Percentiles rank a stretch among this genome's conserved stretches.
Evolutionary conservation across 2,797 vertebrate species (phyloP).

Genomic region (Sebastes vulpes): DNA sequence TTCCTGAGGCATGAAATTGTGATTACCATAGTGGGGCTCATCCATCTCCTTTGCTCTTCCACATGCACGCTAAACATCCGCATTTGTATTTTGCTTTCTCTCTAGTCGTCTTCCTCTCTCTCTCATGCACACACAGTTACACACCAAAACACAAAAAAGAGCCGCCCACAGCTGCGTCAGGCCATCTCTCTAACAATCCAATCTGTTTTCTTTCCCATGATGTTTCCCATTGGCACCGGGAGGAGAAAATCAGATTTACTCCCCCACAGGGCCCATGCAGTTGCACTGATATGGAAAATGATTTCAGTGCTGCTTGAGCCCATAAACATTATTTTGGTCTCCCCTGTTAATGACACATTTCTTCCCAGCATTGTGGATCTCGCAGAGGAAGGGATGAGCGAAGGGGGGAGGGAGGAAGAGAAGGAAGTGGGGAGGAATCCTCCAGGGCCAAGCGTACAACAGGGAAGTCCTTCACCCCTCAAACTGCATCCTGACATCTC

Average conservation of each 20-base stretch:
- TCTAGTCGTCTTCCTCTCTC: constrained; percentile 29
- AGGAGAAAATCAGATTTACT: constrained; percentile 86
- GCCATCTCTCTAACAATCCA: constrained; percentile 84
- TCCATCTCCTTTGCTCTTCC: constrained; percentile 63
- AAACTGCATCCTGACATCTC: constrained; percentile 75
- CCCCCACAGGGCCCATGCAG: constrained; percentile 86
- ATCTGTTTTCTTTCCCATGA: constrained; percentile 88
- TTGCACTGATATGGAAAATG: constrained; percentile 88
- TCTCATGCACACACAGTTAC: constrained; percentile 26
- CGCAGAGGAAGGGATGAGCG: constrained; percentile 75
- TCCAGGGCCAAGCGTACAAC: constrained; percentile 61
- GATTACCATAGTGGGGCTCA: constrained; percentile 70
- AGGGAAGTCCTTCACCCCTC: constrained; percentile 79
- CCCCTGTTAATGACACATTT: constrained; percentile 84
- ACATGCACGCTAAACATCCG: constrained; percentile 36
- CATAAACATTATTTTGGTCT: constrained; percentile 88
- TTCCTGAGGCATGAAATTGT: constrained; percentile 69
- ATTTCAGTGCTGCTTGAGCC: constrained; percentile 85
- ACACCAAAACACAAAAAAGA: constrained; percentile 72
- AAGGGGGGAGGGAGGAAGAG: constrained; percentile 37
- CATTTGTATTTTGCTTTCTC: constrained; percentile 46
- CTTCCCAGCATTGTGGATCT: constrained; percentile 85
- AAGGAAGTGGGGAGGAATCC: constrained; percentile 68
- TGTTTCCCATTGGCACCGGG: constrained; percentile 86
- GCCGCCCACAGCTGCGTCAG: constrained; percentile 85